Evolutionary conservation across 2,888 invertebrate species (phyloP), one percentile per base, ranked within the genome.

Genomic region (Osedax frankpressi): DNA sequence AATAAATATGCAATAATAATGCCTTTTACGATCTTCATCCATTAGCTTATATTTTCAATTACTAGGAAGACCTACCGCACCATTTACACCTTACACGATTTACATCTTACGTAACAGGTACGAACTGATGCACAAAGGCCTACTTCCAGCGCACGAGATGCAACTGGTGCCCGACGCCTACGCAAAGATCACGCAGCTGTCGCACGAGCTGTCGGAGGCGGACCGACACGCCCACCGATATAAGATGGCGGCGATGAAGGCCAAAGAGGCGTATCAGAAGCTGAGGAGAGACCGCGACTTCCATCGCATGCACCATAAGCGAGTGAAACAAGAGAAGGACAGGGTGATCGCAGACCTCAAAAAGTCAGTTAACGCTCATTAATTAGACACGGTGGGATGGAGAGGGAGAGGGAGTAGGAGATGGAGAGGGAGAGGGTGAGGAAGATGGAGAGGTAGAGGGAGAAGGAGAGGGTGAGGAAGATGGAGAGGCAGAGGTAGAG

Each of bases 251-350:
- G 84, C 84, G 19, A 74, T 82, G 84, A 82, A 82, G 79, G 83
- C 84, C 25, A 83, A 82, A 76, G 84, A 85, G 72, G 79, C 81
- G 2, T 84, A 82, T 77, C 80, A 83, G 28, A 85, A 84, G 73
- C 78, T 85, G 72, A 77, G 84, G 29, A 84, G 83, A 75, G 84
- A 85, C 75, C 77, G 85, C 72, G 84, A 85, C 74, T 84, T 82
- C 75, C 84, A 85, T 75, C 80, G 83, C 65, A 83, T 84, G 82
- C 83, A 84, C 75, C 85, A 85, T 74, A 82, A 82, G 75, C 78
- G 85, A 24, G 81, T 85, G 28, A 82, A 83, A 3, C 84, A 85
- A 77, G 84, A 85, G 78, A 85, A 85, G 76, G 83, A 84, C 75
- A 81, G 81, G 73, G 79, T 85, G 1, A 81, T 84, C 30, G 81